Conservation (phyloP, 2,113 vertebrate genomes). For the Clarias gariepinus region DNA sequence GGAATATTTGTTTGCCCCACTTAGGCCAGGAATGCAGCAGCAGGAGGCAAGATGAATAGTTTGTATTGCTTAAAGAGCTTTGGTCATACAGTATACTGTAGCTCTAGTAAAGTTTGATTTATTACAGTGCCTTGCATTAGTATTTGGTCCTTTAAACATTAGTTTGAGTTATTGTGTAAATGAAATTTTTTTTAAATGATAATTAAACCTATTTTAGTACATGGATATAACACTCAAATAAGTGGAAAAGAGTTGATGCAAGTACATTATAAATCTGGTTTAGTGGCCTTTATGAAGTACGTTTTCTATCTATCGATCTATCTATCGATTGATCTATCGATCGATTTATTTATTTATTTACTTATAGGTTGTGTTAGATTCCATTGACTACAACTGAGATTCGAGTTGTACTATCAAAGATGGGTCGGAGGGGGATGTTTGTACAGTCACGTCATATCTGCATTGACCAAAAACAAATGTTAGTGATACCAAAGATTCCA, state of each 20-base stretch:
- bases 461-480: slow-evolving; percentile 29
- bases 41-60: slow-evolving; percentile 21
- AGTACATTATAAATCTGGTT: background rate
- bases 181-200: background rate
- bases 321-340: background rate
- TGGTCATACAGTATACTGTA: slow-evolving; percentile 10
- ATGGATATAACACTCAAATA: background rate
- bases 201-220: background rate
- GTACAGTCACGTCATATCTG: slow-evolving; percentile 33
- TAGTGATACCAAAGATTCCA: slow-evolving; percentile 62
- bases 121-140: background rate
- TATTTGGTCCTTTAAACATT: background rate
- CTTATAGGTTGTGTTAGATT: background rate
- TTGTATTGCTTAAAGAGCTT: slow-evolving; percentile 41
- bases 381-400: slow-evolving; percentile 1
- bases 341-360: background rate
- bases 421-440: slow-evolving; percentile 16
- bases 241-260: background rate
- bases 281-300: background rate
- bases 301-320: background rate
- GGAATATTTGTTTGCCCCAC: slow-evolving; percentile 38
- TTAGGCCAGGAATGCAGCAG: slow-evolving; percentile 43
- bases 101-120: slow-evolving; percentile 8
- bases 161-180: background rate
- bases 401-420: slow-evolving; percentile 6